Evolutionary conservation across 2,113 vertebrate genomes (phyloP), one percentile per base, ranked within the genome.

Genomic region (Lethenteron camtschaticum): DNA sequence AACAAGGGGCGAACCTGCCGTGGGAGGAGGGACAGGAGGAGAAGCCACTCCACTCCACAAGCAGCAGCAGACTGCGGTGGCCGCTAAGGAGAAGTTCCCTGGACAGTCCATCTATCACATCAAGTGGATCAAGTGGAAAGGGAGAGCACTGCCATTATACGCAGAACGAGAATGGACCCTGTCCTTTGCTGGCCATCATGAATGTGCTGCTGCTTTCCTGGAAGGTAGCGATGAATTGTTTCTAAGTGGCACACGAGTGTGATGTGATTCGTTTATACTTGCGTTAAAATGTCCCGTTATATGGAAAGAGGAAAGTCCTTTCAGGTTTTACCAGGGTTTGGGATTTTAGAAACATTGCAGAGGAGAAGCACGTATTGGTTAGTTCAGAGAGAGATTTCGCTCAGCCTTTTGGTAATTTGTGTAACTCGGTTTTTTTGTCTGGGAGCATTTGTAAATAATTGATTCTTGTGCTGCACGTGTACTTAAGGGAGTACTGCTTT

Each of bases 111-210:
- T 95, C 14, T 95, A 96, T 77, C 91, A 97, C 83, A 95, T 97
- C 74, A 97, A 97, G 80, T 97, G 91, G 91, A 89, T 96, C 74
- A 86, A 86, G 77, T 97, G 91, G 92, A 91, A 90, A 77, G 87
- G 74, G 87, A 91, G 79, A 92, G 85, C 77, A 89, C 91, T 41
- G 87, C 92, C 10, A 85, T 97, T 78, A 91, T 96, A 79, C 92
- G 2, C 91, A 97, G 80, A 96, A 97, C 71, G 92, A 96, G 82
- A 97, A 96, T 66, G 90, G 92, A 9, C 92, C 92, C 55, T 97
- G 94, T 78, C 92, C 94, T 18, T 76, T 97, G 77, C 82, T 97
- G 79, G 91, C 91, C 58, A 95, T 96, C 74, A 95, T 97, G 87
- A 96, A 96, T 77, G 89, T 95, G 68, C 85, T 96, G 68, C 83